These are phyloP conservation scores for Corythoichthys intestinalis DNA, from an alignment of 2,113 vertebrate genomes.

Conservation along the genomic window DNA sequence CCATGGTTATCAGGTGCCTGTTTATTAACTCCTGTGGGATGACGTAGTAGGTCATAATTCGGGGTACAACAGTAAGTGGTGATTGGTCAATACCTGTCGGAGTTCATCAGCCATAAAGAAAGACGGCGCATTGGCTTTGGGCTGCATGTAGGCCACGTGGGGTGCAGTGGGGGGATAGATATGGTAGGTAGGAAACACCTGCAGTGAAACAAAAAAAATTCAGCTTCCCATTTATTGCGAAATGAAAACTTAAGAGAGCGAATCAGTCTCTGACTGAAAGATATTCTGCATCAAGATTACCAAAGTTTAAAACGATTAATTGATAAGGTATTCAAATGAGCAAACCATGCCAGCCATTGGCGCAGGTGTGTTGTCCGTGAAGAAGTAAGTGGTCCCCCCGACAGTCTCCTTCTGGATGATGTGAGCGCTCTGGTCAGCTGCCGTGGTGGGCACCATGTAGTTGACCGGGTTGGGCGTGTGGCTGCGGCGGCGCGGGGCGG, in stretches of 20 bases:
- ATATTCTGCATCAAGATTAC: not conserved
- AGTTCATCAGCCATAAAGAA: constrained; percentile 99
- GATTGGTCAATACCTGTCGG: constrained; percentile 80
- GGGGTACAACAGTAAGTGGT: not conserved
- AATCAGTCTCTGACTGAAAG: not conserved
- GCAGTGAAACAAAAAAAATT: constrained; percentile 47
- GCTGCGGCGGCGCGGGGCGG: constrained; percentile 92
- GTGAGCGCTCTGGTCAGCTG: constrained; percentile 84
- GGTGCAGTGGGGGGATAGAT: constrained; percentile 96
- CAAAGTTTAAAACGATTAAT: too few relatives aligned
- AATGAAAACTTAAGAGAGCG: constrained; percentile 38
- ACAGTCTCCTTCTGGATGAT: constrained; percentile 99
- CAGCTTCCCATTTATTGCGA: constrained; percentile 52
- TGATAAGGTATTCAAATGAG: not conserved
- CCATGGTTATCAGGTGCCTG: constrained; percentile 98
- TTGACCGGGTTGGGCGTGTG: constrained; percentile 97
- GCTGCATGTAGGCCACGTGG: constrained; percentile 98
- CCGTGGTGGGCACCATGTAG: constrained; percentile 94
- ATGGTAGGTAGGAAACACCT: constrained; percentile 99
- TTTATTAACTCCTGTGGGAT: constrained; percentile 89
- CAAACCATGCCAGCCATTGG: constrained; percentile 94
- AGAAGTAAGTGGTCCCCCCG: constrained; percentile 98
- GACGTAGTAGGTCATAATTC: constrained; percentile 3
- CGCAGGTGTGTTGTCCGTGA: constrained; percentile 92
- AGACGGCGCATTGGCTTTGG: constrained; percentile 97